phyloP scores from a whole-genome alignment of 2,113 vertebrate genomes.

The Oplegnathus fasciatus region DNA sequence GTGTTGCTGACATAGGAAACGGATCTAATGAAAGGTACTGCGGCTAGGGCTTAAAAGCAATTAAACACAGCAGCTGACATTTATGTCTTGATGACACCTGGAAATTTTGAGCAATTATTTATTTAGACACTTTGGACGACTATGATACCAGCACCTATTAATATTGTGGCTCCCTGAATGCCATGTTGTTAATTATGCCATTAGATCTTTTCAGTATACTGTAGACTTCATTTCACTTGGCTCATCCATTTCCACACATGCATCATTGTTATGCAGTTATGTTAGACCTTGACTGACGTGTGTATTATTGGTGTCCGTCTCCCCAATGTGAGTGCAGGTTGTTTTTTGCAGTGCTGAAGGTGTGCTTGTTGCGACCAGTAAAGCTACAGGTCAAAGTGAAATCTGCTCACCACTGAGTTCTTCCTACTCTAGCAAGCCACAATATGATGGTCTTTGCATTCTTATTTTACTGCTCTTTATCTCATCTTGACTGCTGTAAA shows the following conservation, averaged over 20 bases:
- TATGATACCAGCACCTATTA: neutral
- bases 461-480: neutral
- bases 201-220: neutral
- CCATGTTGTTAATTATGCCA: neutral
- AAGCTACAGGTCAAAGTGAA: neutral
- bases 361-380: neutral
- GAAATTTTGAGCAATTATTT: constrained; percentile 8
- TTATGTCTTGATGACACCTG: constrained; percentile 13
- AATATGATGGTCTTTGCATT: neutral
- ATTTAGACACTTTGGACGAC: neutral
- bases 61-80: constrained; percentile 31
- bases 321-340: neutral
- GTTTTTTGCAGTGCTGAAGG: neutral
- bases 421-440: neutral
- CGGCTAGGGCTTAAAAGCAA: neutral
- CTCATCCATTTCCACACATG: neutral
- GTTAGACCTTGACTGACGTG: neutral
- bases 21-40: constrained; percentile 12
- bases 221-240: neutral
- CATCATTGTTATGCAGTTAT: neutral
- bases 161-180: constrained; percentile 1
- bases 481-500: neutral
- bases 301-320: neutral
- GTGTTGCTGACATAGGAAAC: constrained; percentile 7
- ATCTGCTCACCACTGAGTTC: neutral